These are phyloP conservation scores for Gonatopus flavifemur DNA, from an alignment of 1,140 invertebrate species.

Conservation along the genomic window DNA sequence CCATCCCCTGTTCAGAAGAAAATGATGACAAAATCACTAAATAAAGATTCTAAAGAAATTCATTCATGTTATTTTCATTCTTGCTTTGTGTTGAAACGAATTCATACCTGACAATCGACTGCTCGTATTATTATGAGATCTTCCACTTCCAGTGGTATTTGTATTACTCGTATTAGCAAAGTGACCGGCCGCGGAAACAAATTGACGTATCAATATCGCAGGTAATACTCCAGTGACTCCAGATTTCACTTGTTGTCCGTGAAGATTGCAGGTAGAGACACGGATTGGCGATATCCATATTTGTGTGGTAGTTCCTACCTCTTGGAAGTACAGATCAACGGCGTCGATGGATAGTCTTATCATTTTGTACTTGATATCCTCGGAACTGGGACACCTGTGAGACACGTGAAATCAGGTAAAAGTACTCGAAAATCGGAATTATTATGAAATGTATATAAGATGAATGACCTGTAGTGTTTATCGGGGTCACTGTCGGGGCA, in stretches of 20 bases:
- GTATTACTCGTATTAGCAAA: slow-evolving; percentile 59
- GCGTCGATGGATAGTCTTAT: slow-evolving; percentile 88
- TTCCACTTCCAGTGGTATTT: slow-evolving; percentile 62
- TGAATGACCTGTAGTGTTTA: slow-evolving; percentile 63
- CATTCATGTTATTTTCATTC: no score
- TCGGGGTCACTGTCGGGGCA: slow-evolving; percentile 74
- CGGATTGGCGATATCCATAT: slow-evolving; percentile 87
- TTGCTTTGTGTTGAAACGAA: no score
- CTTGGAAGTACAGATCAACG: slow-evolving; percentile 88
- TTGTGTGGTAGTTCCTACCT: slow-evolving; percentile 83
- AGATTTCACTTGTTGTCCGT: slow-evolving; percentile 84
- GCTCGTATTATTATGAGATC: slow-evolving; percentile 54
- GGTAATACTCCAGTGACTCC: slow-evolving; percentile 89
- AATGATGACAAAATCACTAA: neutral
- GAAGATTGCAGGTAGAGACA: slow-evolving; percentile 90
- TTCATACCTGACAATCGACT: slow-evolving; percentile 49
- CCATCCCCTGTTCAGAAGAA: slow-evolving; percentile 45
- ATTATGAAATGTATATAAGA: neutral
- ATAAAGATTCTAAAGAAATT: neutral
- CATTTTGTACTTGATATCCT: slow-evolving; percentile 95
- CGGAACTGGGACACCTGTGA: slow-evolving; percentile 77
- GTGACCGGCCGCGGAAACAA: slow-evolving; percentile 62
- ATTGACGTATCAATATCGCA: slow-evolving; percentile 73
- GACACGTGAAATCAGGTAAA: neutral
- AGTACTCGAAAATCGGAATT: neutral